A percentile compares a stretch with the other conserved stretches of the same genome.
Evolutionary conservation across 1,140 invertebrate species (phyloP).

Genomic region (Cydia pomonella): DNA sequence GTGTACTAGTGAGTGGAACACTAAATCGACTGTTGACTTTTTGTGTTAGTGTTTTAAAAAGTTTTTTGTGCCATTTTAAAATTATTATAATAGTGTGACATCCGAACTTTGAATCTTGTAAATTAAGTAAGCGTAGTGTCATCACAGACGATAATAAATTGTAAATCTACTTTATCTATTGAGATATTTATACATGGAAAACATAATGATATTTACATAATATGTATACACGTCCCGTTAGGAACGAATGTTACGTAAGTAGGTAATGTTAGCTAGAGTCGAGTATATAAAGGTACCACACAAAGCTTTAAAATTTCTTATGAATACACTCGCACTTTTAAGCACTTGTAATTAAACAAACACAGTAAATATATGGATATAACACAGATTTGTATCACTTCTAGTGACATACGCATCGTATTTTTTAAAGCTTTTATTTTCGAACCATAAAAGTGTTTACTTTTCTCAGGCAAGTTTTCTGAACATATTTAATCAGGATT

Average conservation of each 20-base stretch:
- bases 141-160: conserved; percentile 76
- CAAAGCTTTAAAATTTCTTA: conserved; percentile 80
- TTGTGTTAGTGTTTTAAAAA: conserved; percentile 79
- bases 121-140: conserved; percentile 74
- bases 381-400: conserved; percentile 29
- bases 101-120: conserved; percentile 78
- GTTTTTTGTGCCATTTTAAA: conserved; percentile 80
- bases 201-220: conserved; percentile 78
- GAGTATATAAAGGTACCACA: conserved; percentile 76
- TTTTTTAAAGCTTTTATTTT: conserved; percentile 28
- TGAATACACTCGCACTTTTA: conserved; percentile 77
- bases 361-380: conserved; percentile 50
- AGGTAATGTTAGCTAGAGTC: conserved; percentile 76
- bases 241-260: conserved; percentile 79
- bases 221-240: conserved; percentile 80
- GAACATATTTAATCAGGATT: conserved; percentile 10
- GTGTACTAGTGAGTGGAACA: conserved; percentile 59
- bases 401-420: conserved; percentile 12
- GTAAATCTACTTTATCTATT: conserved; percentile 75
- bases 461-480: conserved; percentile 7
- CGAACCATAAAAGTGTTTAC: neutral
- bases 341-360: conserved; percentile 68
- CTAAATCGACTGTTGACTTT: conserved; percentile 71
- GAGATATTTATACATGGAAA: conserved; percentile 78
- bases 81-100: conserved; percentile 77